A percentile compares a stretch with the other conserved stretches of the same genome.
Evolutionary conservation across 1,140 invertebrate genomes (phyloP).

Genomic region (Bemisia tabaci): DNA sequence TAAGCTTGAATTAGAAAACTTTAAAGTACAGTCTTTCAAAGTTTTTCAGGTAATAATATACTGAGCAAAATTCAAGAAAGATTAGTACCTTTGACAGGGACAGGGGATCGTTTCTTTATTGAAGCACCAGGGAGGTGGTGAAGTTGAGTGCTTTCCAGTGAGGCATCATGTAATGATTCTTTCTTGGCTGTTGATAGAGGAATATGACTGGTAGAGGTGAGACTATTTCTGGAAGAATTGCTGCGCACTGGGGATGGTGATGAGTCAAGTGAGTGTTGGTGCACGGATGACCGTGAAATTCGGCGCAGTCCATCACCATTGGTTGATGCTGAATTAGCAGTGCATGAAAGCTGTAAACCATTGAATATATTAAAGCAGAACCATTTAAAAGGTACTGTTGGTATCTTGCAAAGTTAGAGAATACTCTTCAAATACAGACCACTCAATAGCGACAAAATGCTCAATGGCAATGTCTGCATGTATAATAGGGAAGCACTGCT

Average conservation of each 20-base stretch:
- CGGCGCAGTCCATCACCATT: not conserved
- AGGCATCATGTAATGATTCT: not conserved
- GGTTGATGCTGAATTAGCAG: not conserved
- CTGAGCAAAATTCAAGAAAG: too few species aligned
- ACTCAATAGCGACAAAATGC: too few species aligned
- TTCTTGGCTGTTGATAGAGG: not conserved
- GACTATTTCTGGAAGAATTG: not conserved
- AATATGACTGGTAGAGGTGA: not conserved
- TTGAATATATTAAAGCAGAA: too few species aligned
- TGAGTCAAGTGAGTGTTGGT: not conserved
- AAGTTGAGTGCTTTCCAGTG: not conserved
- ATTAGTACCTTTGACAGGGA: not conserved
- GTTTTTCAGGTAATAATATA: too few species aligned
- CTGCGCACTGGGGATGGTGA: not conserved
- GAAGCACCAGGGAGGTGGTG: not conserved
- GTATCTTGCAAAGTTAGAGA: too few species aligned
- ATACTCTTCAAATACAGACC: too few species aligned
- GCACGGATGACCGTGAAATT: not conserved
- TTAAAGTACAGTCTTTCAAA: too few species aligned
- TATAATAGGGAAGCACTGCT: too few species aligned
- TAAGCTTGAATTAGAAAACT: too few species aligned
- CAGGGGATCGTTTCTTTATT: not conserved
- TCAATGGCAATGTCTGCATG: too few species aligned
- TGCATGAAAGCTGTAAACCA: too few species aligned
- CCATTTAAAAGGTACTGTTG: too few species aligned